Base-by-base conservation (phyloP, 2,797 vertebrate genomes). In the Spinus olivaceus region DNA sequence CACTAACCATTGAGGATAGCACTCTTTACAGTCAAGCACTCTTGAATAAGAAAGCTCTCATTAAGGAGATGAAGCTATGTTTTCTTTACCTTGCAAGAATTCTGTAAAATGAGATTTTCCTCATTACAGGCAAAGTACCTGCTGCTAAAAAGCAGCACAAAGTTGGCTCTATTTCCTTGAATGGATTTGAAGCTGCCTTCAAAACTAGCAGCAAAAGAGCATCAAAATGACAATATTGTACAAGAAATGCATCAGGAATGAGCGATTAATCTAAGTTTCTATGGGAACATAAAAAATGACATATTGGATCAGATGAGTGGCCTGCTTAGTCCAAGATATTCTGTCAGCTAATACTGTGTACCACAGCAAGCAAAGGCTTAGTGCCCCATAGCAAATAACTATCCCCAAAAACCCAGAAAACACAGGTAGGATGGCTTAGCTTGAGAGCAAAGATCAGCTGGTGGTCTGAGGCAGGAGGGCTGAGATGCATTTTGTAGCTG, bases 191-290 rank as follows among this genome's bases (percentile, higher is more conserved):
- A 85, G 74, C 86, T 93, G 87, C 81, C 81, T 96, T 97, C 90
- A 92, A 94, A 96, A 93, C 86, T 90, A 96, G 91, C 96, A 96
- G 94, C 83, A 96, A 97, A 97, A 96, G 96, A 97, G 96, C 96
- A 96, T 92, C 94, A 93, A 94, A 94, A 94, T 82, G 90, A 95
- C 92, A 92, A 96, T 94, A 97, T 96, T 96, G 95, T 94, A 86
- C 73, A 92, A 95, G 92, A 96, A 96, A 96, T 71, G 95, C 94
- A 94, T 91, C 81, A 84, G 85, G 95, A 94, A 96, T 95, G 80
- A 88, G 80, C 89, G 96, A 97, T 94, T 96, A 96, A 95, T 94
- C 81, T 95, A 95, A 94, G 96, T 97, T 96, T 96, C 95, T 97
- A 95, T 95, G 95, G 96, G 95, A 96, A 97, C 94, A 0, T 92